These are phyloP conservation scores for Danaus melanippus DNA, from an alignment of 1,140 invertebrate genomes.

Conservation along the genomic window DNA sequence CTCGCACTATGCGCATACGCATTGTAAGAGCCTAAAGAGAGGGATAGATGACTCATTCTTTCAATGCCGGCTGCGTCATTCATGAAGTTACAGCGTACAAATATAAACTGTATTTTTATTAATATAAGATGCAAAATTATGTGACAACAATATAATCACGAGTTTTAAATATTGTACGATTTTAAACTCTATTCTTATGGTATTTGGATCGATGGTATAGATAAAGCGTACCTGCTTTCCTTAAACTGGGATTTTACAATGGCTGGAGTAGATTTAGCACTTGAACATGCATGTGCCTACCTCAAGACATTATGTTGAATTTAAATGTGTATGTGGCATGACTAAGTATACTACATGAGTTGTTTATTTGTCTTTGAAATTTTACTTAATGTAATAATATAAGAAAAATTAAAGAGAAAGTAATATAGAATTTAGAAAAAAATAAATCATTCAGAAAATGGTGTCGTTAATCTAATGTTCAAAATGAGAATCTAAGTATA, in stretches of 20 bases:
- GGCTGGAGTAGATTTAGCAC: slow-evolving; percentile 12
- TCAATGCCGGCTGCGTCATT: slow-evolving; percentile 55
- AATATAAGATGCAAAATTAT: slow-evolving; percentile 5
- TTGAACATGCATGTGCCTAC: slow-evolving; percentile 12
- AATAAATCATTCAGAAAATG: too few relatives aligned
- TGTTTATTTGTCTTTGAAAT: too few relatives aligned
- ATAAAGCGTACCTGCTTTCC: slow-evolving; percentile 11
- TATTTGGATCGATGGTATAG: slow-evolving; percentile 12
- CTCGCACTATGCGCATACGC: slow-evolving; percentile 49
- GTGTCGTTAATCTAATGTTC: too few relatives aligned
- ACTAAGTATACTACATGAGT: too few relatives aligned
- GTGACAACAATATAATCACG: neutral
- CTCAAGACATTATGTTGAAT: slow-evolving; percentile 2
- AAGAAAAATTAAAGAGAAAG: too few relatives aligned
- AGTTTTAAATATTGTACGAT: slow-evolving; percentile 9
- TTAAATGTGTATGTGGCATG: slow-evolving; percentile 1
- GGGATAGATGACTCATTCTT: slow-evolving; percentile 52
- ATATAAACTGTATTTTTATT: neutral
- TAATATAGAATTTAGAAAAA: too few relatives aligned
- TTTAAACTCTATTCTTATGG: slow-evolving; percentile 14
- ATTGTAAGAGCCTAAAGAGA: slow-evolving; percentile 37
- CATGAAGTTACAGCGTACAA: slow-evolving; percentile 17
- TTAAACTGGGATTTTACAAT: slow-evolving; percentile 12
- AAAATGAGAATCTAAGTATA: too few relatives aligned
- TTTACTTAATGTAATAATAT: too few relatives aligned